Percentiles rank a stretch among this genome's conserved stretches.
Evolutionary conservation across 2,888 invertebrate species (phyloP).

Genomic region (Notodonta ziczac): DNA sequence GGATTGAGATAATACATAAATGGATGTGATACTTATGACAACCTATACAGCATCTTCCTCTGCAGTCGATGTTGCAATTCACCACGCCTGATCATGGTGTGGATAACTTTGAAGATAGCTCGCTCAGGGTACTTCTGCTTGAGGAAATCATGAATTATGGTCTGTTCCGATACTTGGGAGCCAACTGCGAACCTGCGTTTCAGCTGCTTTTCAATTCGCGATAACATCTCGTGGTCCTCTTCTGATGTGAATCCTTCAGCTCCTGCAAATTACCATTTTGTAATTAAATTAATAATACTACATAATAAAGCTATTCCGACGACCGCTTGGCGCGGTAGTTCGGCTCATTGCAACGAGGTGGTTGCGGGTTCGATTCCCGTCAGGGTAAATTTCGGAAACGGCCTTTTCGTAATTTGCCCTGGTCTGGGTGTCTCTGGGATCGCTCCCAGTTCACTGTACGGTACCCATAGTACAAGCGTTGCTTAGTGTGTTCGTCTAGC

Average conservation of each 20-base stretch:
- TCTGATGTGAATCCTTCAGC: constrained; percentile 99
- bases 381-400: too few species aligned
- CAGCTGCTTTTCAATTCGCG: constrained; percentile 96
- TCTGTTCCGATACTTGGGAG: constrained; percentile 97
- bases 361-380: too few species aligned
- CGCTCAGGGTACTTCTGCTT: constrained; percentile 94
- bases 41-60: constrained; percentile 97
- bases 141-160: constrained; percentile 94
- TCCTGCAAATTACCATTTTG: constrained; percentile 76
- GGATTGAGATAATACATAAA: not conserved
- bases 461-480: too few species aligned
- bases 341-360: too few species aligned
- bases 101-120: constrained; percentile 94
- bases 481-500: too few species aligned
- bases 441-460: too few species aligned
- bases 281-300: too few species aligned
- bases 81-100: constrained; percentile 97
- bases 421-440: too few species aligned
- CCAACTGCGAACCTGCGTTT: constrained; percentile 97
- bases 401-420: too few species aligned
- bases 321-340: too few species aligned
- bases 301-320: too few species aligned
- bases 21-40: constrained; percentile 85
- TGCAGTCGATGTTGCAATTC: constrained; percentile 98
- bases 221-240: constrained; percentile 96